Conservation (phyloP, 2,113 vertebrate species). For the Gobio gobio region DNA sequence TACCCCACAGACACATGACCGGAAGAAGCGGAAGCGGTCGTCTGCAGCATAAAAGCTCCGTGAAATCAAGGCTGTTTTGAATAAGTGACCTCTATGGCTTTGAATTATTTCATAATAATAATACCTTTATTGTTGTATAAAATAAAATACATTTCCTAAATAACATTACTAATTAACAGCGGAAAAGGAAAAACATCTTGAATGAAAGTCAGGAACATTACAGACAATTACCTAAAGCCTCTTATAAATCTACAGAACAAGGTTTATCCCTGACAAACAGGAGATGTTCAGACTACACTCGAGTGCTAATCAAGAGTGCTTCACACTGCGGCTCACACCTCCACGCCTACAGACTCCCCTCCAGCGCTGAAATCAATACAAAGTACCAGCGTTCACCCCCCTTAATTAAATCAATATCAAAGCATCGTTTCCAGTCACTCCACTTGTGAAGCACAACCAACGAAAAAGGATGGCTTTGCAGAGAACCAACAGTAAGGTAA, state of each 20-base stretch:
- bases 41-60: no score
- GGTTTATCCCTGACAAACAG: not conserved
- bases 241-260: not conserved
- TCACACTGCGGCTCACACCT: slow-evolving; percentile 24
- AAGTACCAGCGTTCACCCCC: slow-evolving; percentile 54
- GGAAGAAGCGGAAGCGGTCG: no score
- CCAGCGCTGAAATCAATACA: slow-evolving; percentile 61
- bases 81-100: no score
- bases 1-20: no score
- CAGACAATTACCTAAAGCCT: not conserved
- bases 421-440: slow-evolving; percentile 45
- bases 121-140: no score
- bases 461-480: not conserved
- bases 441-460: not conserved
- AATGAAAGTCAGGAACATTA: not conserved
- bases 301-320: slow-evolving; percentile 34
- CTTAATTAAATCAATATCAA: slow-evolving; percentile 57
- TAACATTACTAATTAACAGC: no score
- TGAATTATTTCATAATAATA: no score
- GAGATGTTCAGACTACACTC: slow-evolving; percentile 1
- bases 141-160: no score
- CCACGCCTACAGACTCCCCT: slow-evolving; percentile 26
- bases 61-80: no score
- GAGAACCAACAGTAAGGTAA: not conserved
- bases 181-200: not conserved